Conservation (phyloP, 1,140 invertebrate species). For the Aradophagus sp. region DNA sequence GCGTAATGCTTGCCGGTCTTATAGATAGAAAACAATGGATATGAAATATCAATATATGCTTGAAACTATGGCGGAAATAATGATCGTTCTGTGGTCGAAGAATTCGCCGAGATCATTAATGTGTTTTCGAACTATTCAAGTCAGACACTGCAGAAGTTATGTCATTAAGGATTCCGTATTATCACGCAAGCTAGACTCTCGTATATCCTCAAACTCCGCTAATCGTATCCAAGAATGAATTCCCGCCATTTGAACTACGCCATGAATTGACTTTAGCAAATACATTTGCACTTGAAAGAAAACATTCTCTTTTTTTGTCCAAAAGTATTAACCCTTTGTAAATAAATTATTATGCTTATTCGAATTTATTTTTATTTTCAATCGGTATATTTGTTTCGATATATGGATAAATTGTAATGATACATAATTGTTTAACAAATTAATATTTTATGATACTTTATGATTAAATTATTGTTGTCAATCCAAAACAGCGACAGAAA, state of each 20-base stretch:
- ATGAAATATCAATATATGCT: constrained; percentile 54
- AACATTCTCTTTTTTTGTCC: constrained; percentile 12
- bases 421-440: too few relatives aligned
- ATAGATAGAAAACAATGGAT: constrained; percentile 50
- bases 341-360: too few relatives aligned
- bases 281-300: constrained; percentile 37
- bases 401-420: too few relatives aligned
- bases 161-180: constrained; percentile 61
- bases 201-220: constrained; percentile 57
- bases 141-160: constrained; percentile 61
- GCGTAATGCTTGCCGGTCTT: too few relatives aligned
- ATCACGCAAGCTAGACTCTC: constrained; percentile 58
- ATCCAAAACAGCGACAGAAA: too few relatives aligned
- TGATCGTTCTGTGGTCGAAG: constrained; percentile 58
- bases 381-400: too few relatives aligned
- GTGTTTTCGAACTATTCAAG: constrained; percentile 61
- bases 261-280: constrained; percentile 50
- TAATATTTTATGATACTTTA: too few relatives aligned
- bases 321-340: too few relatives aligned
- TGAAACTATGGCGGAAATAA: constrained; percentile 59
- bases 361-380: too few relatives aligned
- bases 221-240: constrained; percentile 58
- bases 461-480: too few relatives aligned
- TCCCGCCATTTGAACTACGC: constrained; percentile 52
- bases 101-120: constrained; percentile 60